Conservation (phyloP, 2,888 invertebrate genomes). For the Thymelicus lineola region DNA sequence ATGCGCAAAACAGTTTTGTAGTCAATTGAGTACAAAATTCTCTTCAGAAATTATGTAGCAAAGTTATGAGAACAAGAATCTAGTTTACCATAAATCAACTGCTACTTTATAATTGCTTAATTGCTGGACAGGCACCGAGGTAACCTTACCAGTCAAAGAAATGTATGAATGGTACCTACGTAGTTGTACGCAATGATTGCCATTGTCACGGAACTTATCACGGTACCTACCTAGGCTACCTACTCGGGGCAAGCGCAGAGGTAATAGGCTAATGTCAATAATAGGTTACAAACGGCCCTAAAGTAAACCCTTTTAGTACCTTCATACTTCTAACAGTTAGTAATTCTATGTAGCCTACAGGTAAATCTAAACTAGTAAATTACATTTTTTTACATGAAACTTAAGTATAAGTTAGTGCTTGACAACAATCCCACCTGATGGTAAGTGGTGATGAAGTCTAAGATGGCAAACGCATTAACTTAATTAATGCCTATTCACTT, state of each 20-base stretch:
- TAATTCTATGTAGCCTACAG: too few species aligned
- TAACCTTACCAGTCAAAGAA: constrained; percentile 30
- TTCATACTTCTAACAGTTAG: too few species aligned
- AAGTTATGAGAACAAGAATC: constrained; percentile 37
- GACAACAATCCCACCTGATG: too few species aligned
- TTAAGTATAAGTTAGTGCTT: too few species aligned
- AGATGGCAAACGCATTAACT: too few species aligned
- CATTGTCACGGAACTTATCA: constrained; percentile 15
- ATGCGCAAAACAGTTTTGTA: constrained; percentile 15
- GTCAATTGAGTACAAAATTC: constrained; percentile 6
- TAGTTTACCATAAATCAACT: constrained; percentile 34
- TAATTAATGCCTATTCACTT: too few species aligned
- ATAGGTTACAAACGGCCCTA: not conserved
- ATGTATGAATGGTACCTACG: constrained; percentile 16
- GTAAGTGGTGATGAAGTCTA: too few species aligned
- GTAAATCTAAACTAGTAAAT: too few species aligned
- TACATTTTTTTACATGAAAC: too few species aligned
- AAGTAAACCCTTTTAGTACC: too few species aligned
- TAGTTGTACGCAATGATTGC: constrained; percentile 10
- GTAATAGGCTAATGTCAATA: not conserved
- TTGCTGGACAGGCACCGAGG: constrained; percentile 21
- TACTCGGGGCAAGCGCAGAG: not conserved
- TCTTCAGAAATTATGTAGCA: constrained; percentile 16
- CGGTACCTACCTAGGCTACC: too few species aligned
- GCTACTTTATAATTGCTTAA: constrained; percentile 36